Base-by-base conservation (phyloP, 2,113 vertebrate genomes). In the Ochotona princeps region DNA sequence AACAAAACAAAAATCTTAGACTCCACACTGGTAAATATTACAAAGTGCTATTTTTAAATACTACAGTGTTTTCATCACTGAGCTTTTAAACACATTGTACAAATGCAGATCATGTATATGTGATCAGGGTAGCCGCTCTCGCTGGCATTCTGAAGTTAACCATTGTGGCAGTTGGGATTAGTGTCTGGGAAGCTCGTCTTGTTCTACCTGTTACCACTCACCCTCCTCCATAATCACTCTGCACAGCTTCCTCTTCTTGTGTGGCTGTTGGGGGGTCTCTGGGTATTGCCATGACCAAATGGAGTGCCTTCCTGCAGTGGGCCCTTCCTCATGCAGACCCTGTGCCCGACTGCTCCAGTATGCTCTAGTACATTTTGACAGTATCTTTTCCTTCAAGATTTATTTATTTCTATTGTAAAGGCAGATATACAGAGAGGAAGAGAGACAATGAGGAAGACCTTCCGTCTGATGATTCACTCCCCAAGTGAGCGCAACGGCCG, bases 221-320 rank as follows among this genome's bases (percentile, higher is more conserved):
- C 20, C 21, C 9, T 32, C n/a, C 76, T 74, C 54, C 54, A 57
- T 18, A 18, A 18, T 57, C 54, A 57, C 14, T 18, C 18, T 57
- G 2, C 54, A 26, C 51, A 44, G 70, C 28, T 30, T 32, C 30
- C 65, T 2, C 15, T 66, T 49, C 0, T 25, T 75, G 20, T 2
- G 3, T 95, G 89, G 18, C 94, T 95, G 91, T 94, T 80, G 96
- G 94, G 95, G 97, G 96, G 86, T 96, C 96, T 81, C 80, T 94
- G 92, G 83, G 67, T 87, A 80, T 54, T 85, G 0, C 54, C 83
- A 49, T 95, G 63, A 90, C 94, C 74, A 51, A 57, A 11, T 35
- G 26, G 49, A 44, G n/a, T 80, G 21, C 7, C 0, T 96, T 74
- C 85, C 7, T 82, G 0, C 54, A 26, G 10, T 44, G 30, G 60